Conservation (phyloP, 2,113 vertebrate genomes). For the Notechis scutatus region DNA sequence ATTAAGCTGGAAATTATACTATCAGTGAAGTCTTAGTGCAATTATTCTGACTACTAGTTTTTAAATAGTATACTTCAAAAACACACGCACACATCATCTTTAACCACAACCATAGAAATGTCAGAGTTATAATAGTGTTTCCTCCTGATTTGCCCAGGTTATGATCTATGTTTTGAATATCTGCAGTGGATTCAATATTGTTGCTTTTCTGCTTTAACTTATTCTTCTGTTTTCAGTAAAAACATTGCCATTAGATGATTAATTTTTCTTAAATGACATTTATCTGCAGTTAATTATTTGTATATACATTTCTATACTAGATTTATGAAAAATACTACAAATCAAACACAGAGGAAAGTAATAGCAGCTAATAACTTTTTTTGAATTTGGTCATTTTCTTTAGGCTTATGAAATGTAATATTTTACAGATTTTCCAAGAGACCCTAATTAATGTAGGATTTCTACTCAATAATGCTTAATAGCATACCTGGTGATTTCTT, state of each 20-base stretch:
- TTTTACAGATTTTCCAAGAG: neutral
- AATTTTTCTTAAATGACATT: neutral
- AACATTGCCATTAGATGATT: neutral
- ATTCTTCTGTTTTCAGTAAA: neutral
- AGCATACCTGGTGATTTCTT: conserved; percentile 93
- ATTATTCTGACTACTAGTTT: neutral
- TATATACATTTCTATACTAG: neutral
- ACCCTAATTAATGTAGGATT: neutral
- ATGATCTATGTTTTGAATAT: neutral
- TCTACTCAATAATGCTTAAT: neutral
- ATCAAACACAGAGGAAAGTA: neutral
- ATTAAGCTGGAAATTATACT: neutral
- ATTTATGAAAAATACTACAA: neutral
- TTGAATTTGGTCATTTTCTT: neutral
- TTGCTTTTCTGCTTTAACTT: neutral
- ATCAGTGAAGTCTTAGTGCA: neutral
- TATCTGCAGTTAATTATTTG: neutral
- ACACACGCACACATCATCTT: too few relatives aligned
- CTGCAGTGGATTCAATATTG: neutral
- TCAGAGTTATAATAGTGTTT: neutral
- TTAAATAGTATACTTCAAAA: neutral
- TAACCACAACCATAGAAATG: neutral
- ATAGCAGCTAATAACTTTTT: neutral
- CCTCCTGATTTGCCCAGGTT: neutral
- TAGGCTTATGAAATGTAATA: neutral